phyloP scores from a whole-genome alignment of 1,140 invertebrate species.

The Temnothorax longispinosus region DNA sequence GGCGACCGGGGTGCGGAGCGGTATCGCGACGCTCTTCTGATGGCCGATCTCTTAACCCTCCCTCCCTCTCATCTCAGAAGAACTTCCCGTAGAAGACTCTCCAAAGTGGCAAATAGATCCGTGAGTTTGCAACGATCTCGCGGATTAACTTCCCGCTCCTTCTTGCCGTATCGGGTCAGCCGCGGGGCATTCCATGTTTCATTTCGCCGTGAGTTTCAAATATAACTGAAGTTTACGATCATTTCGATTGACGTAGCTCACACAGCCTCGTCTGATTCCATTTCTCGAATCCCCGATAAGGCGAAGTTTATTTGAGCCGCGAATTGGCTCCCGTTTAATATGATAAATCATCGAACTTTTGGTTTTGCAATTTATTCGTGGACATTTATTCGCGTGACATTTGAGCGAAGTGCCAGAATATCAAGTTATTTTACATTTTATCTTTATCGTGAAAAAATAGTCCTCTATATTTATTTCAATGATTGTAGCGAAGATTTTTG shows the following conservation, averaged over 20 bases:
- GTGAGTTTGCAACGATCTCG: conserved; percentile 37
- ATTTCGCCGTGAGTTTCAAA: conserved; percentile 57
- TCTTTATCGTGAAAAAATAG: neutral
- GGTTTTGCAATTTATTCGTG: neutral
- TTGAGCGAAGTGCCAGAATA: neutral
- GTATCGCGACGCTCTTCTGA: conserved; percentile 4
- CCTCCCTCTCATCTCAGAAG: neutral
- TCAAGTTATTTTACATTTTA: neutral
- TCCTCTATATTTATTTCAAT: neutral
- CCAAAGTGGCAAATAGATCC: conserved; percentile 51
- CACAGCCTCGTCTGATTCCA: conserved; percentile 23
- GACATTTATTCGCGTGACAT: neutral
- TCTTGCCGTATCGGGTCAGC: conserved; percentile 6
- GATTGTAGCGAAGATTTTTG: neutral
- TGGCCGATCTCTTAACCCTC: conserved; percentile 48
- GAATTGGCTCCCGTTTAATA: conserved; percentile 35
- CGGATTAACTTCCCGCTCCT: conserved; percentile 55
- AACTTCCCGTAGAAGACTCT: conserved; percentile 26
- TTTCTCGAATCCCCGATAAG: neutral
- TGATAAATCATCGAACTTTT: neutral
- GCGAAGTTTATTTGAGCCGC: neutral
- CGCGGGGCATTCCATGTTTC: conserved; percentile 28
- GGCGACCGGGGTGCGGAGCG: neutral
- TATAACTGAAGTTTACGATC: conserved; percentile 51
- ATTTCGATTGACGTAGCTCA: conserved; percentile 34